These are phyloP conservation scores for Elephantulus edwardii DNA, from an alignment of 2,113 vertebrate genomes.

Conservation along the genomic window DNA sequence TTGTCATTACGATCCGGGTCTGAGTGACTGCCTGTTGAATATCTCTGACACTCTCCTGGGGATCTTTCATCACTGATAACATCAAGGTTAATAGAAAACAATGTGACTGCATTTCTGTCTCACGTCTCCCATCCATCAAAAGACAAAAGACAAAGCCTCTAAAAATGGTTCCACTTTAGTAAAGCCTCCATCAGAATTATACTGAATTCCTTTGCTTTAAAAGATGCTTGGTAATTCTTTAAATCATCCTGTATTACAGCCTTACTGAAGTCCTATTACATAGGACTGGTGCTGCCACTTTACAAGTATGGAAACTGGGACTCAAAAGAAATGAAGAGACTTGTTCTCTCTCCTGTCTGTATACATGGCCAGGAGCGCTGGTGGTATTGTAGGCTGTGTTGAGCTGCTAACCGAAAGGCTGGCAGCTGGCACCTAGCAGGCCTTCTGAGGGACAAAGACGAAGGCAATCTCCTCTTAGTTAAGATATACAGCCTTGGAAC, in stretches of 20 bases:
- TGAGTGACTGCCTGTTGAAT: background rate
- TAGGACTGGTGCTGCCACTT: background rate
- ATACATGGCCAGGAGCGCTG: too few relatives aligned
- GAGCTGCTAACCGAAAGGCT: too few relatives aligned
- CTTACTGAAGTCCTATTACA: background rate
- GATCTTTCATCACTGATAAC: background rate
- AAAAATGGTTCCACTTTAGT: background rate
- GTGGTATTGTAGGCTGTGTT: too few relatives aligned
- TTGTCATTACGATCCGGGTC: background rate
- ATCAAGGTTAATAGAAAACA: background rate
- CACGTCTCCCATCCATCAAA: background rate
- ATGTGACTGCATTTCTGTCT: background rate
- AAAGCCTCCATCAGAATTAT: background rate
- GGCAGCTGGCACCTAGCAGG: too few relatives aligned
- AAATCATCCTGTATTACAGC: background rate
- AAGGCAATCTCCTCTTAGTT: too few relatives aligned
- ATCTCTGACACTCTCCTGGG: background rate
- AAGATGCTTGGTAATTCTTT: background rate
- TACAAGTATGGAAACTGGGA: background rate
- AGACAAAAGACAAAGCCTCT: background rate
- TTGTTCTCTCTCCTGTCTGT: too few relatives aligned
- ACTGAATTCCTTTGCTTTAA: background rate
- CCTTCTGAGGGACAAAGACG: too few relatives aligned
- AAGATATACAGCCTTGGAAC: too few relatives aligned
- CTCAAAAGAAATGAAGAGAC: background rate